Conservation (phyloP, 2,797 vertebrate species). For the Gadopsis marmoratus region DNA sequence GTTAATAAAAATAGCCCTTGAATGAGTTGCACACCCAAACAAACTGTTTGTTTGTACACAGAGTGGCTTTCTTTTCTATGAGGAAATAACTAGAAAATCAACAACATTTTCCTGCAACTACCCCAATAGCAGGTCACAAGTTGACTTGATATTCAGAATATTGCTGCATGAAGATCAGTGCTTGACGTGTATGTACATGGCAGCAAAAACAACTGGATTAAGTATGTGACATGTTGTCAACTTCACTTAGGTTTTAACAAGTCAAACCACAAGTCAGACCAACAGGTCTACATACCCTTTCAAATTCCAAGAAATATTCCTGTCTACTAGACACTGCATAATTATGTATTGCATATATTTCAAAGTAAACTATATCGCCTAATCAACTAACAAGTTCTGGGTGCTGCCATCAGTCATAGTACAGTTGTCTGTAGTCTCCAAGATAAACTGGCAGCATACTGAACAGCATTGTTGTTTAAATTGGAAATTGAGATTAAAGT, state of each 20-base stretch:
- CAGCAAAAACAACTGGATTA: neutral
- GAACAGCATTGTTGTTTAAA: neutral
- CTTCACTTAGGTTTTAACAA: neutral
- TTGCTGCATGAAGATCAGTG: neutral
- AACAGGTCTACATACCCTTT: no score
- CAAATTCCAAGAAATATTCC: no score
- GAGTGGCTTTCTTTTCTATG: conserved; percentile 59
- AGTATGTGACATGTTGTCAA: neutral
- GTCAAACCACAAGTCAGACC: no score
- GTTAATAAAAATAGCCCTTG: conserved; percentile 12
- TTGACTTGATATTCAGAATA: conserved; percentile 62
- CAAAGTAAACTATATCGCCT: no score
- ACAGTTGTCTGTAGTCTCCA: neutral
- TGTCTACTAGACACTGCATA: neutral
- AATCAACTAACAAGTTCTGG: no score
- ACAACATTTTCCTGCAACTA: conserved; percentile 62
- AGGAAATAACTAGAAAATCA: conserved; percentile 72
- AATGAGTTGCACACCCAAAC: neutral
- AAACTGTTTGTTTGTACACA: conserved; percentile 10
- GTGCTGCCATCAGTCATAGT: neutral
- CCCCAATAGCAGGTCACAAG: conserved; percentile 66
- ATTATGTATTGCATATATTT: conserved; percentile 6
- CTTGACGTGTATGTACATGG: neutral
- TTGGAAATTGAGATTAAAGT: neutral
- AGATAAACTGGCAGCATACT: neutral